Base-by-base conservation (phyloP, 2,113 vertebrate genomes). In the Dasyurus viverrinus region DNA sequence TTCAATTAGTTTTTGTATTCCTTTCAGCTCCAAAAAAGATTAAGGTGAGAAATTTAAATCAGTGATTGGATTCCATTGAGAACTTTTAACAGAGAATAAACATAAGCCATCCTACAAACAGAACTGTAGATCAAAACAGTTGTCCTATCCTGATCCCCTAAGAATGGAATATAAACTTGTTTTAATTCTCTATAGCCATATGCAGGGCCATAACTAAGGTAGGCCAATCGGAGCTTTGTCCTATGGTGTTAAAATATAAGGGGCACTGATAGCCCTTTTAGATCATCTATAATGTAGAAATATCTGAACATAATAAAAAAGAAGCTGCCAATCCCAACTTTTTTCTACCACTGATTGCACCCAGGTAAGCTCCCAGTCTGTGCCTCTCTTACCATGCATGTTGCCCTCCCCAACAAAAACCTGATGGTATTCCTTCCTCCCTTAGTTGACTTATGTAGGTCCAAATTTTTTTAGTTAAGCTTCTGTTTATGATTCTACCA, bases 31-130 rank as follows among this genome's bases (percentile, higher is more conserved):
- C 60, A 93, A 53, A 27, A 47, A 47, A 95, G 46, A 68, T 92
- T 22, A 1, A 84, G n/a, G 8, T 47, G 36, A 60, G 95, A 89
- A 53, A 8, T 89, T 76, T 47, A 93, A 42, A 27, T 9, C 53
- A 57, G 11, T 91, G 10, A 89, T 91, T 95, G 91, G 89, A 42
- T 2, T 53, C 52, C 52, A 91, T 30, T n/a, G 48, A 54, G 92
- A 53, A 94, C 53, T 90, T 93, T 22, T n/a, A 50, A 55, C 90
- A 95, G 92, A 94, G 92, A 27, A 24, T 60, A 89, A 96, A 52
- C 25, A 93, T 68, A 94, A 25, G 90, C 2, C 46, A 42, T 55
- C 1, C 9, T 23, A 3, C 7, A 46, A 90, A 5, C 25, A 27
- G 23, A 36, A 91, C 27, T 54, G 50, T 55, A 53, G 16, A 68